Conservation (phyloP, 1,140 invertebrate species). For the Dufourea novaeangliae region DNA sequence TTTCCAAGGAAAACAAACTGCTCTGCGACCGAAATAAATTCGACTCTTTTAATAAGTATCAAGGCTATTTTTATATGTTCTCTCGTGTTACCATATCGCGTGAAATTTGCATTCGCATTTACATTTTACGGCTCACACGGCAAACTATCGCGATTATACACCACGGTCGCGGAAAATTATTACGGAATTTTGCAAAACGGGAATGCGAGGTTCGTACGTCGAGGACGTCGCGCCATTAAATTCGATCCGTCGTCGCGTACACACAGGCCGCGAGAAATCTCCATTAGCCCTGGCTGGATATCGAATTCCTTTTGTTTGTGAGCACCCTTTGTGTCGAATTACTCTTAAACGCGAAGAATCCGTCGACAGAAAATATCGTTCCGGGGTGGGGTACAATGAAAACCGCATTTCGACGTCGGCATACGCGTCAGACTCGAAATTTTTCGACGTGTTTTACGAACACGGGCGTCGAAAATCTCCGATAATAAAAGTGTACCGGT, state of each 20-base stretch:
- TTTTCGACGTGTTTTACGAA: neutral
- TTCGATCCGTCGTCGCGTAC: neutral
- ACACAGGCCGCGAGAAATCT: neutral
- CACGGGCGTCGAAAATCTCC: conserved; percentile 2
- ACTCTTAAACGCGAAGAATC: neutral
- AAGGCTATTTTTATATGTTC: conserved; percentile 63
- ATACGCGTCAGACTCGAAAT: neutral
- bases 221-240: neutral
- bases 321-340: neutral
- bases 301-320: conserved; percentile 4
- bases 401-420: neutral
- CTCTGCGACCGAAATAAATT: conserved; percentile 34
- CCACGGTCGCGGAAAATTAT: conserved; percentile 55
- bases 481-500: conserved; percentile 10
- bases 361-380: neutral
- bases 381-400: neutral
- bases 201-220: neutral
- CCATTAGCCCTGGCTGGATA: neutral
- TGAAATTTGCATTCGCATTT: conserved; percentile 62
- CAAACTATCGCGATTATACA: conserved; percentile 52
- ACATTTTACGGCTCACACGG: conserved; percentile 52
- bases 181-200: conserved; percentile 50
- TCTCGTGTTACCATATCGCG: conserved; percentile 57
- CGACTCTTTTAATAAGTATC: conserved; percentile 54
- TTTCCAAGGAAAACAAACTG: neutral